Percentiles rank a stretch among this genome's conserved stretches.
These are phyloP conservation scores for Varroa destructor DNA, from an alignment of 1,140 invertebrate species.

Conservation along the genomic window DNA sequence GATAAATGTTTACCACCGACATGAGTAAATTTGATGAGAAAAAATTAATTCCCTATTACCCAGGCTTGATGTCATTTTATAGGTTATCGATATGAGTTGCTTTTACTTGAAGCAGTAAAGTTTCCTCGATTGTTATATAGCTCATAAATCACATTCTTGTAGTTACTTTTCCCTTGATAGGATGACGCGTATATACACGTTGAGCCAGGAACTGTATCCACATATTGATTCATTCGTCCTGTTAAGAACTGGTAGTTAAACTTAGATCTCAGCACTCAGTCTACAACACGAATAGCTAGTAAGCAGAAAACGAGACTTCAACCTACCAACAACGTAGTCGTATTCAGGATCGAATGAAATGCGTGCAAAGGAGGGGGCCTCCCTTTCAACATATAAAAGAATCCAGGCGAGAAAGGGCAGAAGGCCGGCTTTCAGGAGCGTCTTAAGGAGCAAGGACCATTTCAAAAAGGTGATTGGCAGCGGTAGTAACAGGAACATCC, in stretches of 20 bases:
- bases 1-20: too few relatives aligned
- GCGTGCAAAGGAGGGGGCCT: neutral
- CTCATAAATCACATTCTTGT: too few relatives aligned
- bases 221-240: neutral
- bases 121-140: too few relatives aligned
- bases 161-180: too few relatives aligned
- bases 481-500: constrained; percentile 18
- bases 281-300: neutral
- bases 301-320: neutral
- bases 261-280: neutral
- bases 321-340: constrained; percentile 37
- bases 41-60: too few relatives aligned
- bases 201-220: neutral
- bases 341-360: constrained; percentile 33
- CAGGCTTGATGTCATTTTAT: too few relatives aligned
- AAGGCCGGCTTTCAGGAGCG: neutral
- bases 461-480: neutral
- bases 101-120: too few relatives aligned
- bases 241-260: neutral
- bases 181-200: neutral
- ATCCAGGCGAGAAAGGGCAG: neutral
- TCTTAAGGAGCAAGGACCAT: constrained; percentile 1
- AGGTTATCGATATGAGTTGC: too few relatives aligned
- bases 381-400: neutral
- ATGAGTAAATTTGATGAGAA: too few relatives aligned